Evolutionary conservation across 2,113 vertebrate species (phyloP), one percentile per base, ranked within the genome.

Genomic region (Danionella cerebrum): DNA sequence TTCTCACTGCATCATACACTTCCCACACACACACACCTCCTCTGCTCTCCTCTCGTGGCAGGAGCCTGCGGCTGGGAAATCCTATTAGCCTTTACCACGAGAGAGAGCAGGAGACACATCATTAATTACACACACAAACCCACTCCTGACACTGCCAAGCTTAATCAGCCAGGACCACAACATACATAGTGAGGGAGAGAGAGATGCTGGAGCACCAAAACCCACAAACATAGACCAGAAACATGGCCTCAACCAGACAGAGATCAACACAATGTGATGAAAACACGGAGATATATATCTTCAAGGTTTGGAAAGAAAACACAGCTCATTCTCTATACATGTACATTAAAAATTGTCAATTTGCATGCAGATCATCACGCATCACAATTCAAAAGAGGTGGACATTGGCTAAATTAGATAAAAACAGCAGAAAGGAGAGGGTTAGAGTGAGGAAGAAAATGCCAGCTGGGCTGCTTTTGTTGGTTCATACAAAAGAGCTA

Each of bases 101-200:
- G 73, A 75, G 81, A 87, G 83, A 85, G 82, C 82, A 79, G 78
- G 79, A 80, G 82, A 84, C 79, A 85, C 83, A 82, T 84, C 84
- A 86, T 88, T 88, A 86, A 86, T 88, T 84, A 85, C 84, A 84
- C 76, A 82, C 82, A 84, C 78, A 85, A 66, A 75, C 62, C 63
- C 80, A 57, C 64, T 79, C 78, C 78, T 58, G 60, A 60, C 55
- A 65, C 69, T 52, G 73, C 79, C 75, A 74, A 67, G 52, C 70
- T 65, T 72, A 72, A 76, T 73, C 74, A 76, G 66, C 48, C 70
- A 73, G 25, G 59, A 67, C 54, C 57, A 41, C 55, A 64, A 64
- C 48, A 64, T 38, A 64, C 57, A 63, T 22, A 29, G 13, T n/a
- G n/a, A n/a, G n/a, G n/a, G n/a, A n/a, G n/a, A 44, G 10, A 19